Base-by-base conservation (phyloP, 2,888 invertebrate genomes). In the Parnassius smintheus region DNA sequence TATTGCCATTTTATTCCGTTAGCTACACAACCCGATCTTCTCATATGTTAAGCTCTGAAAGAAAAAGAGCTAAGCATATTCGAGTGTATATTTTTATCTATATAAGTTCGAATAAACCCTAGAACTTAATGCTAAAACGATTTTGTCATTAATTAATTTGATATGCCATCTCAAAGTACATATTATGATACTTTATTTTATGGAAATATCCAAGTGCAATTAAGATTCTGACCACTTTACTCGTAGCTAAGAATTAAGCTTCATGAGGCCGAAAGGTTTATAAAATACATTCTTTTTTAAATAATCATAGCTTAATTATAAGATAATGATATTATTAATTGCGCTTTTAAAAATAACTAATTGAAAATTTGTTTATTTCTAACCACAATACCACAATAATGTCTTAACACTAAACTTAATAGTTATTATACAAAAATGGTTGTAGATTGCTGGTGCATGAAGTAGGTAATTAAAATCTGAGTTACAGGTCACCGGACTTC, bases 1-100 rank as follows among this genome's bases (percentile, higher is more conserved):
- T 79, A 75, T 82, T 77, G 76, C 74, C 73, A 78, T 75, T 83
- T 83, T 82, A 85, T 86, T 82, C 77, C 76, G 66, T 71, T 68
- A 57, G 48, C 57, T 52, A 51, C 56, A 49, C 53, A 56, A 62
- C 59, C 58, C 59, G 61, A 63, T 65, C 66, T 66, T 69, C 68
- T 70, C 62, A 67, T 68, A 76, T 71, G 72, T 69, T 58, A 63
- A 64, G 48, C 42, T 56, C 67, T 65, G 64, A 61, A 65, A 60
- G 51, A 81, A 76, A 75, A 75, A 70, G 67, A 72, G 68, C 60
- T 76, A 78, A 81, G 81, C 77, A 79, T 72, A 70, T 77, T 78
- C 81, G 78, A 82, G 77, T 79, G 78, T 74, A 68, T 72, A 69
- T 75, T 74, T 73, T 73, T 73, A 68, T 72, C 69, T 74, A 75